phyloP scores from a whole-genome alignment of 35 echinoderm and acorn worm species.

The Nesometra sesokonis region DNA sequence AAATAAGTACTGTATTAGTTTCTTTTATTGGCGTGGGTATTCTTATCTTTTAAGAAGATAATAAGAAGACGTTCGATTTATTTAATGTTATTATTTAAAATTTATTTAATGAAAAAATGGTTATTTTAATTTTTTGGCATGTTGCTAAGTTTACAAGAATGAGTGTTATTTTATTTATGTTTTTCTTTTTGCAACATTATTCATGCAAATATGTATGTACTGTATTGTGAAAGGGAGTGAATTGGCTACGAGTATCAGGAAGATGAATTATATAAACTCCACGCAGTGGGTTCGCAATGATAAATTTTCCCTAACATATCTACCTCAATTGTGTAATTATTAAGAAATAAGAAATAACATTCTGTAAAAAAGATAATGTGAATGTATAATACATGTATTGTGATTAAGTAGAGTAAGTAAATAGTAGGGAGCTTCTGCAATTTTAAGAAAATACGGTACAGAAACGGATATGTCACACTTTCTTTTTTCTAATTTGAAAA shows the following conservation, averaged over 20 bases:
- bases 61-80: too few relatives aligned
- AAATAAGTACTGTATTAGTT: too few relatives aligned
- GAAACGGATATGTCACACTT: too few relatives aligned
- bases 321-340: not conserved
- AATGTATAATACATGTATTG: not conserved
- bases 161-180: not conserved
- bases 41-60: too few relatives aligned
- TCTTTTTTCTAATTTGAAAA: too few relatives aligned
- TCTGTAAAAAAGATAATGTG: not conserved
- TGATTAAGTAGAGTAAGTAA: not conserved
- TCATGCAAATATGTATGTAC: not conserved
- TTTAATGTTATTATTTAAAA: not conserved
- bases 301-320: not conserved
- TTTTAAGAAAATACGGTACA: too few relatives aligned
- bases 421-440: too few relatives aligned
- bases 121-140: not conserved
- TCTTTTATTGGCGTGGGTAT: too few relatives aligned
- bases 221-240: not conserved
- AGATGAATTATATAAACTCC: not conserved
- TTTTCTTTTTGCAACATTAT: not conserved
- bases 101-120: not conserved
- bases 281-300: not conserved
- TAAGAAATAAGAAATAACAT: too few relatives aligned
- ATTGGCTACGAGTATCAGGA: not conserved
- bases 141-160: not conserved